These are phyloP conservation scores for Ariolimax columbianus DNA, from an alignment of 2,888 invertebrate species.

Conservation along the genomic window DNA sequence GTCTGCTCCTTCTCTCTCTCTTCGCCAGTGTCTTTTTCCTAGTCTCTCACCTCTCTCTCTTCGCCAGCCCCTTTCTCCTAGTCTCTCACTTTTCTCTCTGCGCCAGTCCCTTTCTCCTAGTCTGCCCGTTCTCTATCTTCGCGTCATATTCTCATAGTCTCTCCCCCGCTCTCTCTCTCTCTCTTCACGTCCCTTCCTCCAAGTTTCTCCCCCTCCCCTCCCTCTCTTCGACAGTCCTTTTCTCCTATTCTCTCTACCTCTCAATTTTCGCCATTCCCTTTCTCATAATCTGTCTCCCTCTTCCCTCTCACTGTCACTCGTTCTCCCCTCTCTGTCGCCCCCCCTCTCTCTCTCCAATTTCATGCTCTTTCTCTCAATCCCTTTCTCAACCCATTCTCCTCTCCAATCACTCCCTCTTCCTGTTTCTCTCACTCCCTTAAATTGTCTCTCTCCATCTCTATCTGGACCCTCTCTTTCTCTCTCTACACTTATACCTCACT, in stretches of 20 bases:
- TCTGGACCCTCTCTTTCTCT: neutral
- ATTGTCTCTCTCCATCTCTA: neutral
- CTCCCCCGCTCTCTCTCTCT: too few relatives aligned
- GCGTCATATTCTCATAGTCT: too few relatives aligned
- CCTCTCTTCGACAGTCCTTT: too few relatives aligned
- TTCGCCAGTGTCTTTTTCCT: too few relatives aligned
- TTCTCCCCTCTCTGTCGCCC: neutral
- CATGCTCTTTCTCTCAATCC: neutral
- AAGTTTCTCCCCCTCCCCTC: too few relatives aligned
- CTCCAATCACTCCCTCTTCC: neutral
- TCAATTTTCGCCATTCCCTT: neutral
- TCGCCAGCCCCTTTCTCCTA: too few relatives aligned
- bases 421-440: neutral
- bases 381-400: neutral
- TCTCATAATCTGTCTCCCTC: neutral
- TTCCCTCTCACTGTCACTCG: neutral
- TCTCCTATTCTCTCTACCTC: neutral
- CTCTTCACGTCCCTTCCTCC: too few relatives aligned
- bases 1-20: too few relatives aligned
- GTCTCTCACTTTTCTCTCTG: too few relatives aligned
- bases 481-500: neutral
- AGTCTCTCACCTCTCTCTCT: too few relatives aligned
- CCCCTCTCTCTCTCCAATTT: neutral
- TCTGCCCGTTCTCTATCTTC: too few relatives aligned
- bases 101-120: too few relatives aligned